Evolutionary conservation across 2,797 vertebrate genomes (phyloP), one percentile per base, ranked within the genome.

Genomic region (Aplochiton taeniatus): DNA sequence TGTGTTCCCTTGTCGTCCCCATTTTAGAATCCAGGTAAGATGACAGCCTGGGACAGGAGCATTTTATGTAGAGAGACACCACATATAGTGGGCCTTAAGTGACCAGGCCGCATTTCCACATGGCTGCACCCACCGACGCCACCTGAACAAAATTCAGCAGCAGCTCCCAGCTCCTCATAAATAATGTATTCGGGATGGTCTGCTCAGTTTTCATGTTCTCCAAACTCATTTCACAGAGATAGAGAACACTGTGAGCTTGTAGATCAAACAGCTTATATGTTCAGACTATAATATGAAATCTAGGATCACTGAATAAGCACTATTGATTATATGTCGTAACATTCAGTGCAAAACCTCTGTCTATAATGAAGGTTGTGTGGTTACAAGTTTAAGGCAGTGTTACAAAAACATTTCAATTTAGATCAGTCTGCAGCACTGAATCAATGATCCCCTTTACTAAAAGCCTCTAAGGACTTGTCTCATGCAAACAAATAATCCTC

Each of bases 141-240:
- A 87, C 88, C 89, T 88, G 88, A 84, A 87, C 87, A 85, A 83
- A 82, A 86, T 89, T 84, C 86, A 84, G 79, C 68, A 77, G 84
- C 71, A 83, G 83, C 78, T 89, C 77, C 81, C 73, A 88, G 87
- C 80, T 78, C 73, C 82, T 89, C 88, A 89, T 91, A 76, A 86
- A 89, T 91, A 84, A 90, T 91, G 85, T 73, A 91, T 88, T 0
- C 60, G 63, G 70, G 83, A 85, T 76, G 80, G 80, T 87, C 81
- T 81, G 82, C 88, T 88, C 87, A 78, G 83, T 87, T 90, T 88
- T 88, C 85, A 85, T 85, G 85, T 89, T 83, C 83, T 83, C 82
- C 84, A 88, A 85, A 88, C 87, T 89, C 83, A 80, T 86, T 83
- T 85, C 82, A 87, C 84, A 82, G 9, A 44, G 82, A 84, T 78